Conservation (phyloP, 2,113 vertebrate species). For the Mesembrinibis cayennensis region DNA sequence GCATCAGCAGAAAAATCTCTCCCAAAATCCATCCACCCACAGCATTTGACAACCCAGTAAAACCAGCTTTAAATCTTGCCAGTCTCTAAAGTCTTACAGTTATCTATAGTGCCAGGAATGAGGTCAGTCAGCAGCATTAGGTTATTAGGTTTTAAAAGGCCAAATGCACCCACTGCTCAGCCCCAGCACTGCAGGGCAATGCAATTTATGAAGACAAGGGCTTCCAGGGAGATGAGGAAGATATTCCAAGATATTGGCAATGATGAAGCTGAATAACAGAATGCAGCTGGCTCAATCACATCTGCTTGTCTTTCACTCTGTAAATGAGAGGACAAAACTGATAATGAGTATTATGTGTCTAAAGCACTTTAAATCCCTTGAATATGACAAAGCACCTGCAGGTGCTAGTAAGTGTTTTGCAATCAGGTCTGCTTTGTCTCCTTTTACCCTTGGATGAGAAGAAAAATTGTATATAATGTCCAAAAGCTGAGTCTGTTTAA, state of each 20-base stretch:
- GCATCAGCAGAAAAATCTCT: not conserved
- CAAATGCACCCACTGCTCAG: not conserved
- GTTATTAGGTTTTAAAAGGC: not conserved
- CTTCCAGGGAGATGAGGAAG: not conserved
- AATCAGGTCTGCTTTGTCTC: slow-evolving; percentile 32
- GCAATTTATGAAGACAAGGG: not conserved
- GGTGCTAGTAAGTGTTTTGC: not conserved
- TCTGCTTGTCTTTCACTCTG: not conserved
- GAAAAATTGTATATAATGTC: not conserved
- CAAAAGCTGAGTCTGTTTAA: not conserved
- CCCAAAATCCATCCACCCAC: not conserved
- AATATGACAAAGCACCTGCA: not conserved
- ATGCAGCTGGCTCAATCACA: not conserved
- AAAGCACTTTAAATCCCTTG: not conserved
- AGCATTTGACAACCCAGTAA: not conserved
- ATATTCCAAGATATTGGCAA: not conserved
- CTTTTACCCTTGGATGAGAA: not conserved
- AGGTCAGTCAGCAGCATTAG: not conserved
- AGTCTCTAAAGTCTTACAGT: not conserved
- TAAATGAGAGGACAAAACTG: not conserved
- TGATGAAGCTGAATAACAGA: not conserved
- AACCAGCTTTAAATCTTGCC: not conserved
- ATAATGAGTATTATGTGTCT: not conserved
- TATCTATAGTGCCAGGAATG: not conserved
- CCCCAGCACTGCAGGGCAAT: not conserved